phyloP scores from a whole-genome alignment of 1,140 invertebrate species.

The Panagrolaimus sp. region DNA sequence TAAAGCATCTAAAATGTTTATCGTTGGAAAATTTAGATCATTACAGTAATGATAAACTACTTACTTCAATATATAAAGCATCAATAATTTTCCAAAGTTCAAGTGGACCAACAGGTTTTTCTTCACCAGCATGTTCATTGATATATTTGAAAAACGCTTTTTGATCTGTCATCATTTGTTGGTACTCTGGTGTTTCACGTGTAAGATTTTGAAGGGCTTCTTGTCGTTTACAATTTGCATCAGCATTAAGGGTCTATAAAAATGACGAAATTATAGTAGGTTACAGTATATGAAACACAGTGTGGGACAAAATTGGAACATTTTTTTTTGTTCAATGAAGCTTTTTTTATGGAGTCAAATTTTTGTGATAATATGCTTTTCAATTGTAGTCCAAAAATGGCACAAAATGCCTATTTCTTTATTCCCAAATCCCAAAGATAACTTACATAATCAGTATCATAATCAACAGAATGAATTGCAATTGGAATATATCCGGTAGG shows the following conservation, averaged over 20 bases:
- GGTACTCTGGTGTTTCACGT: not conserved
- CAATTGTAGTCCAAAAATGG: too few relatives aligned
- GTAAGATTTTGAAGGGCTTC: not conserved
- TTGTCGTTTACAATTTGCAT: not conserved
- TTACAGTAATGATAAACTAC: too few relatives aligned
- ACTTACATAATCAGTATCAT: conserved; percentile 14
- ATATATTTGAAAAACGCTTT: not conserved
- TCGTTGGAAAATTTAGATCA: too few relatives aligned
- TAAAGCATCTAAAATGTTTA: too few relatives aligned
- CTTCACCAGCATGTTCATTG: not conserved
- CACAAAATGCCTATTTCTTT: too few relatives aligned
- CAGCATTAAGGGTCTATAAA: not conserved
- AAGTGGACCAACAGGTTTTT: not conserved
- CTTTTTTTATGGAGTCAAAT: too few relatives aligned
- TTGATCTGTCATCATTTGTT: not conserved
- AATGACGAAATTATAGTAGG: not conserved
- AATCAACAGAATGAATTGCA: not conserved
- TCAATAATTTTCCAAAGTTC: not conserved
- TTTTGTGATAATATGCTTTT: too few relatives aligned
- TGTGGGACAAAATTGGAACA: too few relatives aligned
- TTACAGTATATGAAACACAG: not conserved
- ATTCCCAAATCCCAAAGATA: too few relatives aligned
- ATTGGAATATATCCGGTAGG: not conserved
- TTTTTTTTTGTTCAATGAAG: too few relatives aligned
- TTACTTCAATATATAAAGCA: conserved; percentile 10